Conservation (phyloP, 2,113 vertebrate species). For the Forbesichthys papilliferus region DNA sequence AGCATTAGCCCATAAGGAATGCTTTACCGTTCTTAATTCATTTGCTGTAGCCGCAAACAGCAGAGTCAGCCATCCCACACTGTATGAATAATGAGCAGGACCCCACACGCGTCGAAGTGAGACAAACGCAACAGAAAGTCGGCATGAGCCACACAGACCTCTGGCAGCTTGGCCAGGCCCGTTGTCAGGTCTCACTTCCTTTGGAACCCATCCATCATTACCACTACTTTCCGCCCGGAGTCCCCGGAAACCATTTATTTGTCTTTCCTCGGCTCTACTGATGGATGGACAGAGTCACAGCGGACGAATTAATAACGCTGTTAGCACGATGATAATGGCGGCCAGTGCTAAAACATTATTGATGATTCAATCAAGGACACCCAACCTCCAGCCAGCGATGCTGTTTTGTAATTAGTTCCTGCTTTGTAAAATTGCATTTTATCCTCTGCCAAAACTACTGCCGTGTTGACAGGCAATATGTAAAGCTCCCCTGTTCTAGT, state of each 20-base stretch:
- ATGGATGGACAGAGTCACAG: conserved; percentile 55
- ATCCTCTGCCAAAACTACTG: conserved; percentile 36
- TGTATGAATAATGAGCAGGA: conserved; percentile 30
- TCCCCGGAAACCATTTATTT: conserved; percentile 48
- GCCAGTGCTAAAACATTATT: conserved; percentile 63
- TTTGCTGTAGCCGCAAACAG: conserved; percentile 22
- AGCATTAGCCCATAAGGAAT: conserved; percentile 21
- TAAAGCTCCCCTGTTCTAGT: conserved; percentile 25
- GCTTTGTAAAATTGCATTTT: conserved; percentile 52
- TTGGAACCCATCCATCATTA: conserved; percentile 42
- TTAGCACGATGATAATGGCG: conserved; percentile 60
- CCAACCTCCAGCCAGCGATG: conserved; percentile 29
- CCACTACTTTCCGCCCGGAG: conserved; percentile 25
- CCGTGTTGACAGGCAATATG: conserved; percentile 40
- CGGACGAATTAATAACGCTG: conserved; percentile 69
- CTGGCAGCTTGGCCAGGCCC: conserved; percentile 6
- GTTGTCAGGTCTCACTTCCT: conserved; percentile 32
- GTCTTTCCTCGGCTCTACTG: conserved; percentile 50
- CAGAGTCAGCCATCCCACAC: conserved; percentile 29
- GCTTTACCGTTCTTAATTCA: conserved; percentile 28
- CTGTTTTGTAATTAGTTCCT: conserved; percentile 59
- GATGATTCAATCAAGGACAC: conserved; percentile 67
- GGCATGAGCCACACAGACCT: conserved; percentile 21
- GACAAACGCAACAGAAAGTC: conserved; percentile 40
- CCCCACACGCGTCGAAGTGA: conserved; percentile 9